phyloP scores from a whole-genome alignment of 1,140 invertebrate genomes.

The Atta colombica region DNA sequence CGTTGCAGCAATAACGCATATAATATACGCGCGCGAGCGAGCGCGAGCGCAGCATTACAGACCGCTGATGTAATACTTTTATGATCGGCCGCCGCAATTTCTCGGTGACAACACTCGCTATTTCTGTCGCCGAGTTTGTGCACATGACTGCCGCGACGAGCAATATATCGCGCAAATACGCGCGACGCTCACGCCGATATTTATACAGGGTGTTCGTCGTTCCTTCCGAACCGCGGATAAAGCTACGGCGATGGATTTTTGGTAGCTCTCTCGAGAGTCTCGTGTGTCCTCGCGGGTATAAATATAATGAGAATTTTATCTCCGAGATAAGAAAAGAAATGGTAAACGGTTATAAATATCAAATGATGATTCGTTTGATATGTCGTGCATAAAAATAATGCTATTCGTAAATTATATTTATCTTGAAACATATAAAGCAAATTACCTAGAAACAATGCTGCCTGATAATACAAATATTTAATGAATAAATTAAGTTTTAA shows the following conservation, averaged over 20 bases:
- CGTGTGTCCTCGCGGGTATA: not conserved
- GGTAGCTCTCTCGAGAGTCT: not conserved
- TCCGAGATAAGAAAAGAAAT: constrained; percentile 5
- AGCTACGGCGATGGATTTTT: not conserved
- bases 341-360: not conserved
- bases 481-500: not conserved
- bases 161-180: constrained; percentile 57
- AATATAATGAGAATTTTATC: constrained; percentile 27
- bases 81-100: constrained; percentile 73
- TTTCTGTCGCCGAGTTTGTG: constrained; percentile 67
- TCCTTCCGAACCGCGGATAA: constrained; percentile 6
- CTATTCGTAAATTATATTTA: not conserved
- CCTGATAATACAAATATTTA: not conserved
- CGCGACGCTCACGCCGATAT: constrained; percentile 41
- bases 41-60: constrained; percentile 47
- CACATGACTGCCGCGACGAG: constrained; percentile 49
- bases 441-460: not conserved
- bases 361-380: not conserved
- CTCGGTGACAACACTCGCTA: constrained; percentile 72
- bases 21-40: constrained; percentile 55
- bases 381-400: not conserved
- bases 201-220: constrained; percentile 50
- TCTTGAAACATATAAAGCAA: not conserved
- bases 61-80: constrained; percentile 74
- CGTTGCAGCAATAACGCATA: constrained; percentile 62